Base-by-base conservation (phyloP, 1,140 invertebrate genomes). In the Neodiprion virginianus region DNA sequence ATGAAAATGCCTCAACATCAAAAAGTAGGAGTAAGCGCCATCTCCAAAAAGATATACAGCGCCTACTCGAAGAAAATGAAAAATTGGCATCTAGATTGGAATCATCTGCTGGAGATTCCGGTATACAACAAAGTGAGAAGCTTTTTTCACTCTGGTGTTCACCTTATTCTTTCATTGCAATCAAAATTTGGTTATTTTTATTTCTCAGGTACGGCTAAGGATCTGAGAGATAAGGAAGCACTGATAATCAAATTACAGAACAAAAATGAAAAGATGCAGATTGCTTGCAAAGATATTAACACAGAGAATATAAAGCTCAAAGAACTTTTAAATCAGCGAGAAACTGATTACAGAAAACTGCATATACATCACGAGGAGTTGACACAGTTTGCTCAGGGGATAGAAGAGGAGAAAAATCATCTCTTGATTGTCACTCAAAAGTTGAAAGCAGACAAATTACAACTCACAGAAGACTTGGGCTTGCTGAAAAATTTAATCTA, bases 401-500 rank as follows among this genome's bases (percentile, higher is more conserved):
- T 84, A 23, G 85, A 88, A 75, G 73, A 79, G 69, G 80, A 84
- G n/a, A 83, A 78, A 68, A 75, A 75, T 11, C 75, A 74, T 80
- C 48, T 83, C 28, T 12, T 78, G 1, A 77, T 73, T 12, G 75
- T 72, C 10, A 79, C 90, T 40, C 78, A 84, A 68, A 81, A 75
- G 47, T 78, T 89, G 48, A 87, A 88, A 47, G 81, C 81, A 5
- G 87, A 90, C 61, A 93, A 92, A 80, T 78, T 82, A 69, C 89
- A 90, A 50, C 80, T 91, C 7, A 83, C 83, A 28, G 89, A 92
- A 79, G 93, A 94, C 81, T 83, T 93, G 61, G 83, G 87, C 21
- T 90, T 94, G 85, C 80, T 94, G 5, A 94, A 94, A 84, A 92
- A 90, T 65, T 88, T 94, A 0, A 90, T 94, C 74, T 93, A 91